Evolutionary conservation across 1,140 invertebrate species (phyloP), one percentile per base, ranked within the genome.

Genomic region (Zaprionus ghesquierei): DNA sequence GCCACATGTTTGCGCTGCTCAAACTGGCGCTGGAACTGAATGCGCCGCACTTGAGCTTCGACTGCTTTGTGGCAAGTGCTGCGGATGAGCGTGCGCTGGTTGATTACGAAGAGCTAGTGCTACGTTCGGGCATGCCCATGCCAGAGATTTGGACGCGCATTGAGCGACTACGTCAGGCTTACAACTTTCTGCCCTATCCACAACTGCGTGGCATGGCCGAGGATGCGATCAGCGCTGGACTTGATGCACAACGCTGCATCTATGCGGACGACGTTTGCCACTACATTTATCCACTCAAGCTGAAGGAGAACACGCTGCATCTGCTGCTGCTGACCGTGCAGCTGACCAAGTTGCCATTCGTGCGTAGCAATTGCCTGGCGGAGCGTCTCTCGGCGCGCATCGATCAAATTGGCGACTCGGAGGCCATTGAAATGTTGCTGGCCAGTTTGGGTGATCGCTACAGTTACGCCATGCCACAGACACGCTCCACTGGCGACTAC

Each of bases 121-220:
- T 95, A 49, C 92, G 92, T 27, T 95, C 94, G 5, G 93, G 94
- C 62, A 84, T 95, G 60, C 95, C 95, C 3, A 92, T 95, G 69
- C 94, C 94, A 73, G 94, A 95, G 75, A 91, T 96, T 25, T 96
- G 95, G 95, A 90, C 94, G 22, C 92, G 95, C 64, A 92, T 95
- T 22, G 95, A 96, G 81, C 93, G 93, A 6, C 79, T 96, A 13
- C 92, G 95, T 20, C 94, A 95, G 81, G 92, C 93, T 12, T 94
- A 93, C 60, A 93, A 94, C 81, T 95, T 94, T 92, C 90, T 94
- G 10, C 92, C 94, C 31, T 90, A 92, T 92, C 56, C 91, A 33
- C 68, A 90, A 69, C 8, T 33, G 5, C 9, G 9, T 0, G 6
- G 4, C 6, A 35, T 20, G 2, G 0, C 5, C 2, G 23, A 31